Base-by-base conservation (phyloP, 2,888 invertebrate species). In the Polymixis lichenea region DNA sequence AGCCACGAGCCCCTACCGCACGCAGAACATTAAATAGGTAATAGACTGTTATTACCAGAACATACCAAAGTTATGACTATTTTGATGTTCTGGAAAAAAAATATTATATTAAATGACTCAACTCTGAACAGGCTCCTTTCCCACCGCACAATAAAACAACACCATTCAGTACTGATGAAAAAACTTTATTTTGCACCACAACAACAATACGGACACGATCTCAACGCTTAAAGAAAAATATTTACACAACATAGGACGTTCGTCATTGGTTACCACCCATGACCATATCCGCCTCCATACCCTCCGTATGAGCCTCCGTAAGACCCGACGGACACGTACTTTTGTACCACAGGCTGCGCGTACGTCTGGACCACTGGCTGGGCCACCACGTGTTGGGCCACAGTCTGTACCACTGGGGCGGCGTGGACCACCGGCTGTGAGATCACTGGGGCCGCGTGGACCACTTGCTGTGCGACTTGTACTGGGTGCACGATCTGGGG, bases 191-290 rank as follows among this genome's bases (percentile, higher is more conserved):
- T 93, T 92, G 93, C 88, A 92, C 92, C 90, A 91, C 91, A 91
- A 88, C 87, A 91, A 92, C 90, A 90, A 82, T 83, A 91, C 93
- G 93, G 94, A 94, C 93, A 90, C 91, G 94, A 95, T 93, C 94
- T 95, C 91, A 94, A 95, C 94, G 93, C 93, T 91, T 91, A 91
- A 85, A 91, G 86, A 85, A 86, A 83, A 87, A 90, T 90, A 92
- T 90, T 89, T 91, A 92, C 90, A 91, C 87, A 81, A 75, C 72
- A 71, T 28, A 72, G 76, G 19, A 25, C 11, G 15, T n/a, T 49
- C 15, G 32, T 32, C 17, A 58, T n/a, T 11, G 13, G 83, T 89
- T 93, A 96, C 96, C 96, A 96, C n/a, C 95, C 95, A 78, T 95
- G 95, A 2, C 72, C 95, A 77, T 90, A 91, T 11, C 85, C 77